Base-by-base conservation (phyloP, 2,113 vertebrate species). In the Gymnocephalus cernua region DNA sequence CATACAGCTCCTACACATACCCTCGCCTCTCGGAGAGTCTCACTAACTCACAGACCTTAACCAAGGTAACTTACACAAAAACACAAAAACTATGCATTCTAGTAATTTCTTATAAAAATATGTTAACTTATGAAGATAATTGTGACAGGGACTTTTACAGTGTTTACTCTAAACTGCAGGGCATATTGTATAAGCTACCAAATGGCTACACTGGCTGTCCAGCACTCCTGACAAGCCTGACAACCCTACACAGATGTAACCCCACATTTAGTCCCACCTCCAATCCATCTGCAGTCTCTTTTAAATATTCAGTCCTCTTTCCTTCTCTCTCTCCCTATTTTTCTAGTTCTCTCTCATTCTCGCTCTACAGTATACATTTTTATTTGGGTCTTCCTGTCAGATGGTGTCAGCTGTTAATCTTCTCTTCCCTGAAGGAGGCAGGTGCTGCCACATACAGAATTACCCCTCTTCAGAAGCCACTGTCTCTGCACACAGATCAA, bases 1-100 rank as follows among this genome's bases (percentile, higher is more conserved):
- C 97, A 0, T 99, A 99, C 94, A 98, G 95, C 94, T 99, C 98
- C 69, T 99, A 99, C 93, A 99, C 98, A 67, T 99, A 99, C 91
- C 98, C 98, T 11, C 97, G 98, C 77, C 92, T 99, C 87, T 99
- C 97, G 0, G 98, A 99, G 95, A 95, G 94, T 81, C 89, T 95
- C 8, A 96, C 93, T 0, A 93, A 95, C 23, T 91, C 94, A 3
- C 95, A 97, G 83, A 96, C 96, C 86, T 70, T 98, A 76, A 87
- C 95, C 88, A 99, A 99, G 98, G 98, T 99, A 98, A 89, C 13
- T 41, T 25, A 27, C 35, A 79, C 50, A n/a, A 56, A 64, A 41
- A 54, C n/a, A 51, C 63, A 23, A 56, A 38, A 53, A 16, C 6
- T 21, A 14, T 59, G 18, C 7, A 63, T 48, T 45, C 19, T 2